Evolutionary conservation across 2,888 invertebrate genomes (phyloP).

Genomic region (Hirtodrosophila cameraria): DNA sequence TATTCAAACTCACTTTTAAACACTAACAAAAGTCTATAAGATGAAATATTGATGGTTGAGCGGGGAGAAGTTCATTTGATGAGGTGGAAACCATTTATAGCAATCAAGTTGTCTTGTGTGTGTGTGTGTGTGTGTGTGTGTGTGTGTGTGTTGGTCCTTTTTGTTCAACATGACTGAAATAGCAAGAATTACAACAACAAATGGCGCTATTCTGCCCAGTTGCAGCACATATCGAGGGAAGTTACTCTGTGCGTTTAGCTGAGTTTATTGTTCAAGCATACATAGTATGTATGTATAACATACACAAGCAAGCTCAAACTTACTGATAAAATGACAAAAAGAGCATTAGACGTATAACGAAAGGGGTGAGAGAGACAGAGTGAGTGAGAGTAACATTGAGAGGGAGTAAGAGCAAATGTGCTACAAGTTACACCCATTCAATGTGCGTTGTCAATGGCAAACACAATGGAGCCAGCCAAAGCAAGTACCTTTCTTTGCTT

Average conservation of each 20-base stretch:
- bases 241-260: constrained; percentile 13
- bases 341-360: too few species aligned
- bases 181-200: constrained; percentile 73
- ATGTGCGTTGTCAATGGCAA: constrained; percentile 72
- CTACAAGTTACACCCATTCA: constrained; percentile 46
- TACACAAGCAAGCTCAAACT: constrained; percentile 8
- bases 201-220: constrained; percentile 56
- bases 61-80: constrained; percentile 8
- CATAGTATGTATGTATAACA: too few species aligned
- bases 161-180: constrained; percentile 65
- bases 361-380: neutral
- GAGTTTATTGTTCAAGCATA: constrained; percentile 32
- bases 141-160: constrained; percentile 21
- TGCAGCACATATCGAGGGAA: constrained; percentile 45
- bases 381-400: neutral
- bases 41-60: too few species aligned
- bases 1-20: too few species aligned
- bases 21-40: too few species aligned
- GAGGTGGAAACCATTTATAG: neutral
- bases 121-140: neutral
- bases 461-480: constrained; percentile 42
- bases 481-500: constrained; percentile 53
- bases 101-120: neutral
- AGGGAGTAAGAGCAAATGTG: constrained; percentile 2
- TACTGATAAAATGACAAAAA: neutral